These are phyloP conservation scores for Enteromius anoplus DNA, from an alignment of 2,797 vertebrate species.

Conservation along the genomic window DNA sequence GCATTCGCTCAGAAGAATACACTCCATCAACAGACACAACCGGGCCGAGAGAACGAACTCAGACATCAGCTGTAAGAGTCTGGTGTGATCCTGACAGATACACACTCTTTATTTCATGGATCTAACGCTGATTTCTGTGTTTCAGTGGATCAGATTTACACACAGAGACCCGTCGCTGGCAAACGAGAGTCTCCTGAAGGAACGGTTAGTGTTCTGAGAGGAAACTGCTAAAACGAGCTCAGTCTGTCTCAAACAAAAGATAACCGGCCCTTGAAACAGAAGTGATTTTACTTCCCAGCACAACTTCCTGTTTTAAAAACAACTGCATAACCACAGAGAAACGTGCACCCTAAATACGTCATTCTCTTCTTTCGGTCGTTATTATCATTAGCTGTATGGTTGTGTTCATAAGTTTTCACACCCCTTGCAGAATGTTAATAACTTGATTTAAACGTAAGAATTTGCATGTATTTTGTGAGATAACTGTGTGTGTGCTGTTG, in stretches of 20 bases:
- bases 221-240: not conserved
- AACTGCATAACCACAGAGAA: not conserved
- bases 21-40: constrained; percentile 84
- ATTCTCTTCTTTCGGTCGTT: not conserved
- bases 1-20: constrained; percentile 81
- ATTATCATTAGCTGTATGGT: not conserved
- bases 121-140: constrained; percentile 8
- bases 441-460: too few species aligned
- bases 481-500: not conserved
- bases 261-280: not conserved
- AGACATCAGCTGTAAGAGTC: constrained; percentile 78
- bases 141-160: constrained; percentile 77
- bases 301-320: not conserved
- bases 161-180: constrained; percentile 63
- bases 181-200: constrained; percentile 60
- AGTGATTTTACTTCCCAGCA: not conserved
- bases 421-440: not conserved
- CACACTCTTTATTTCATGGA: constrained; percentile 1
- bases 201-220: constrained; percentile 60
- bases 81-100: not conserved
- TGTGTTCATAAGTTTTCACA: not conserved
- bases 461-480: not conserved
- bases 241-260: not conserved
- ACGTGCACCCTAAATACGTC: not conserved
- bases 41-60: constrained; percentile 78